Percentiles rank a stretch among this genome's conserved stretches.
Evolutionary conservation across 2,797 vertebrate genomes (phyloP).

Genomic region (Sandelia bainsii): DNA sequence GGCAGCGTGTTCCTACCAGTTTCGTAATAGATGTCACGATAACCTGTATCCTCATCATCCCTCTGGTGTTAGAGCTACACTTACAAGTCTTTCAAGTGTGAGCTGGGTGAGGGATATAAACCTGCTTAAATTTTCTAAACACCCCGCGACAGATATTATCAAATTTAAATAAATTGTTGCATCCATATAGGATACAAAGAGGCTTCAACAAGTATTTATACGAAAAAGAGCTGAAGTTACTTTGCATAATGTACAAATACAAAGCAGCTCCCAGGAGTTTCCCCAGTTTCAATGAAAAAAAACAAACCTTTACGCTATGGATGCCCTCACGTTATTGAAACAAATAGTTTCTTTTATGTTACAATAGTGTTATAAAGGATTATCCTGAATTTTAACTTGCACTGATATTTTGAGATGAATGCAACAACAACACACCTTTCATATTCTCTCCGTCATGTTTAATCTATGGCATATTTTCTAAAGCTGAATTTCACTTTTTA

Average conservation of each 20-base stretch:
- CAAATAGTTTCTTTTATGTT: constrained; percentile 37
- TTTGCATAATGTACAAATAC: constrained; percentile 22
- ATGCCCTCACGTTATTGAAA: constrained; percentile 7
- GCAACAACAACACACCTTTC: constrained; percentile 34
- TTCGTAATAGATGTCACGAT: constrained; percentile 61
- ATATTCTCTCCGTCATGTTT: constrained; percentile 9
- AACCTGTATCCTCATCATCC: constrained; percentile 55
- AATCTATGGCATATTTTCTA: constrained; percentile 37
- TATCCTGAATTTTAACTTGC: constrained; percentile 1
- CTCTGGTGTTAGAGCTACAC: constrained; percentile 35
- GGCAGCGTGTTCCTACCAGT: constrained; percentile 51
- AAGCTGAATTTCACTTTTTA: constrained; percentile 36
- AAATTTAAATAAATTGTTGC: constrained; percentile 28
- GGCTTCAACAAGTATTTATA: constrained; percentile 41
- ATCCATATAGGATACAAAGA: not conserved
- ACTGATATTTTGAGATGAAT: constrained; percentile 37
- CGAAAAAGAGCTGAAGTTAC: constrained; percentile 27
- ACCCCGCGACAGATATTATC: not conserved
- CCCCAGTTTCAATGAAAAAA: constrained; percentile 25
- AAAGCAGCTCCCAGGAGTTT: constrained; percentile 36
- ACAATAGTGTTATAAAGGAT: constrained; percentile 21
- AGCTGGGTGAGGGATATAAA: constrained; percentile 11
- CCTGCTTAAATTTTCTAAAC: constrained; percentile 24
- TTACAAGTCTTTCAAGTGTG: constrained; percentile 23
- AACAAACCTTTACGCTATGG: constrained; percentile 3